Percentiles rank a stretch among this genome's conserved stretches.
Evolutionary conservation across 35 echinoderm and acorn worm genomes (phyloP).

Genomic region (Ophioderma brevispina): DNA sequence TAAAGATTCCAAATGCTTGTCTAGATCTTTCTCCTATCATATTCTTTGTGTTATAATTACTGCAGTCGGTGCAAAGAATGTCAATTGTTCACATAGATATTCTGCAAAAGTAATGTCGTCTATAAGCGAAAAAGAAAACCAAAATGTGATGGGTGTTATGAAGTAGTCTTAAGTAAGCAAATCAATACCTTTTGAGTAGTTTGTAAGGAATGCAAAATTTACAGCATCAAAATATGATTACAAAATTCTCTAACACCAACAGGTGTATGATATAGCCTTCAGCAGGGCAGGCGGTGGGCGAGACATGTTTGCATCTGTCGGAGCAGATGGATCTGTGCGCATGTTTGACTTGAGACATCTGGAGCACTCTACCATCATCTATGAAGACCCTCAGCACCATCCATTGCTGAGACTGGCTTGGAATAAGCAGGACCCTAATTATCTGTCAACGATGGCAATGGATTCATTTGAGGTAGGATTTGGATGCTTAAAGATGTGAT

Average conservation of each 20-base stretch:
- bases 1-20: no score
- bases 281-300: slow-evolving; percentile 90
- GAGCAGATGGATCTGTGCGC: slow-evolving; percentile 90
- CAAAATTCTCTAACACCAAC: background rate
- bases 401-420: slow-evolving; percentile 90
- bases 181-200: no score
- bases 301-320: slow-evolving; percentile 98
- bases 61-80: no score
- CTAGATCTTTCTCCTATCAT: no score
- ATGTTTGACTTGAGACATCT: slow-evolving; percentile 98
- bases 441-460: slow-evolving; percentile 97
- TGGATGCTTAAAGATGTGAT: no score
- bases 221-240: no score
- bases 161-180: no score
- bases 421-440: slow-evolving; percentile 99
- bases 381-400: slow-evolving; percentile 96
- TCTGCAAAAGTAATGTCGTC: background rate
- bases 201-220: no score
- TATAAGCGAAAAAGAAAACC: no score
- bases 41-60: no score
- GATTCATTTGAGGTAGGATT: slow-evolving; percentile 95
- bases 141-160: no score
- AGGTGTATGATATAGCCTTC: slow-evolving; percentile 99
- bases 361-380: slow-evolving; percentile 98
- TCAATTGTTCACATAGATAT: no score